Base-by-base conservation (phyloP, 2,113 vertebrate genomes). In the Vireo altiloquus region DNA sequence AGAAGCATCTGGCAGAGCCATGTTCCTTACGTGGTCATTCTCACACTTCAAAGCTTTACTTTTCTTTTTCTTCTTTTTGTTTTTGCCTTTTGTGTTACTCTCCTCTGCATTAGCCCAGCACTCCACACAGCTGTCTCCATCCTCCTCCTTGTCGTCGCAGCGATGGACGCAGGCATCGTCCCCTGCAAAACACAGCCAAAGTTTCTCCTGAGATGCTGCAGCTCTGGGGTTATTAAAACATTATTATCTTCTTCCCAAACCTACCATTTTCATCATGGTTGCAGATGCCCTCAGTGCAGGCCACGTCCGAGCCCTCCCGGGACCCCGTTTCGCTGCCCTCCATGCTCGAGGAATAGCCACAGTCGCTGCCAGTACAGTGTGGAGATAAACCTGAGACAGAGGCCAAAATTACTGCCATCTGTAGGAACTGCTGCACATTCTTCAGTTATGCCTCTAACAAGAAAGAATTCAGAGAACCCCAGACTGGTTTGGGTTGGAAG, bases 31-130 rank as follows among this genome's bases (percentile, higher is more conserved):
- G 66, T 98, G 98, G 78, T 98, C 98, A 5, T 68, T 97, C 91
- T 98, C 98, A 81, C 98, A 98, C 96, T 98, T 98, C 92, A 98
- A 96, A 61, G 94, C 90, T 97, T 99, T 99, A 95, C 96, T 98
- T 98, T 99, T 99, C 97, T 98, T 99, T 98, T 99, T 99, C 98
- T 99, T 99, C 97, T 99, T 99, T 97, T 99, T 99, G 97, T 98
- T 99, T 98, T 99, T 99, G 96, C 98, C 98, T 94, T 99, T 99
- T 94, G 95, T 96, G 84, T 92, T 98, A 31, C 89, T 98, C 92
- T 99, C 98, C 91, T 98, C 98, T 2, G 98, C 96, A 91, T 98
- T 99, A 35, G 98, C 98, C 99, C 99, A 99, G 96, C 98, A 99
- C 90, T 99, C 99, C 90, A 99, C 98, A 39, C 99, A 99, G 82